Evolutionary conservation across 2,888 invertebrate genomes (phyloP).

Genomic region (Phorcus lineatus): DNA sequence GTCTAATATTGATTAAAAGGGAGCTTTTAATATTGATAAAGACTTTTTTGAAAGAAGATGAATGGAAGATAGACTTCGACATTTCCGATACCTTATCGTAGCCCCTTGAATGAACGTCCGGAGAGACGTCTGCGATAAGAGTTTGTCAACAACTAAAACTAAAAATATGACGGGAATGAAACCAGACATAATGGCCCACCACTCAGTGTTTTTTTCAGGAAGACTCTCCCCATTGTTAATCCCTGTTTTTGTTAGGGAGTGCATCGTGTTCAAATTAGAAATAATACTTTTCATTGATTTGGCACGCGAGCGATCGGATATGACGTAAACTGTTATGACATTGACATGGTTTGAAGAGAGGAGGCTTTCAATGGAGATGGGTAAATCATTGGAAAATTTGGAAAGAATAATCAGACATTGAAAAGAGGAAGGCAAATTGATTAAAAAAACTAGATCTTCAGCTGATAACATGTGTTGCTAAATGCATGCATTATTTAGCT

Average conservation of each 20-base stretch:
- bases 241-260: not conserved
- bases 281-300: slow-evolving; percentile 3
- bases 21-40: slow-evolving; percentile 15
- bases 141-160: not conserved
- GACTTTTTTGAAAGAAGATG: not conserved
- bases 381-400: not conserved
- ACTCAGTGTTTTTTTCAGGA: not conserved
- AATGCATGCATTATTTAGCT: no score
- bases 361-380: not conserved
- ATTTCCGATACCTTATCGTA: slow-evolving; percentile 1
- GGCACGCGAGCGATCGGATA: not conserved
- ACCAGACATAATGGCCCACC: not conserved
- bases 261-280: slow-evolving; percentile 4
- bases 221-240: not conserved
- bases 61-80: not conserved
- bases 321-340: slow-evolving; percentile 1
- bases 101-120: not conserved
- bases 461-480: no score
- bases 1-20: not conserved
- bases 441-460: no score
- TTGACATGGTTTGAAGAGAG: not conserved
- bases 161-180: not conserved
- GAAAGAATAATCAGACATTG: not conserved
- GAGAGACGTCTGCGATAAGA: not conserved
- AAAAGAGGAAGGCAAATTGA: not conserved